Evolutionary conservation across 2,113 vertebrate species (phyloP).

Genomic region (Phrynosoma blainvillii): DNA sequence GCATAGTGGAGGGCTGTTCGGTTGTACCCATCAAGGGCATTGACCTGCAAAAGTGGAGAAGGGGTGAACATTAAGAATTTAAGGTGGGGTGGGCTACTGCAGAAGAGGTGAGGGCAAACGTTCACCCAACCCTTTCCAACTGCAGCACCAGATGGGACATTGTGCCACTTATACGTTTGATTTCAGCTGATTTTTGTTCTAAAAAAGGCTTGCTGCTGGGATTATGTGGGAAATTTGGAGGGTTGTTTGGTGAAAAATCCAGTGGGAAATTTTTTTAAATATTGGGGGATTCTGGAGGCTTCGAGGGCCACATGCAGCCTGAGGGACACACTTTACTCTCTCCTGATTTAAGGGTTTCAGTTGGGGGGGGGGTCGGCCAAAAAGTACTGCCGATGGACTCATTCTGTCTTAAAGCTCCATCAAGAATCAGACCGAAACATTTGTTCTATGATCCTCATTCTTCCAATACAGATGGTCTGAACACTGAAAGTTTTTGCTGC

Average conservation of each 20-base stretch:
- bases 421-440: too few species aligned
- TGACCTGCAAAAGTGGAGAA: constrained; percentile 80
- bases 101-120: background rate
- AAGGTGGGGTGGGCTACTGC: background rate
- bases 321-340: background rate
- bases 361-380: too few species aligned
- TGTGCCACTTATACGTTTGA: too few species aligned
- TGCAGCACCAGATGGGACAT: background rate
- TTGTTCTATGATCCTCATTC: too few species aligned
- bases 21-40: constrained; percentile 95
- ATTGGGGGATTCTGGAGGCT: background rate
- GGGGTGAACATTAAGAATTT: background rate
- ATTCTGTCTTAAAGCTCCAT: too few species aligned
- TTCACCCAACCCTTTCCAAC: background rate
- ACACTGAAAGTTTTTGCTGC: too few species aligned
- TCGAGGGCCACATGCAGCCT: background rate
- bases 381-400: too few species aligned
- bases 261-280: too few species aligned
- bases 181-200: too few species aligned
- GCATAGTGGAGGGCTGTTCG: constrained; percentile 95
- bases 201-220: too few species aligned
- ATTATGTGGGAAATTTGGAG: too few species aligned
- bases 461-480: background rate
- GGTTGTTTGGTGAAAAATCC: too few species aligned
- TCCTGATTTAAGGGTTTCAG: background rate